These are phyloP conservation scores for Diglossa brunneiventris DNA, from an alignment of 2,113 vertebrate species.

Conservation along the genomic window DNA sequence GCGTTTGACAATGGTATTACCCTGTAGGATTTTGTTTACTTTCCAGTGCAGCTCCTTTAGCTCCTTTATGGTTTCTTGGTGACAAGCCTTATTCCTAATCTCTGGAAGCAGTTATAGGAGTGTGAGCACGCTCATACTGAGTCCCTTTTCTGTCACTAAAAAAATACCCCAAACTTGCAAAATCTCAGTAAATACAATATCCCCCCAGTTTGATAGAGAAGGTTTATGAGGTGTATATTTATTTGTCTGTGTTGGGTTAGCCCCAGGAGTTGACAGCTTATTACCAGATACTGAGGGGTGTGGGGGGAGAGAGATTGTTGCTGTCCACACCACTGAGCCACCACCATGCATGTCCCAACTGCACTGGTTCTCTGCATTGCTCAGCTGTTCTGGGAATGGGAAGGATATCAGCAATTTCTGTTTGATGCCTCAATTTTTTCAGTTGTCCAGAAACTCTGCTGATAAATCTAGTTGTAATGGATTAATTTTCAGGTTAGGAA, in stretches of 20 bases:
- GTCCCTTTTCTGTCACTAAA: not conserved
- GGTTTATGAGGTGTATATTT: accelerated
- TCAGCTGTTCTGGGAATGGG: not conserved
- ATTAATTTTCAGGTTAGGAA: not conserved
- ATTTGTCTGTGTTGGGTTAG: not conserved
- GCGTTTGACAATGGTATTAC: not conserved
- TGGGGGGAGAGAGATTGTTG: not conserved
- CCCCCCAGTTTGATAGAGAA: not conserved
- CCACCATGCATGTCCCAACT: accelerated
- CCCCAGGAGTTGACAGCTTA: not conserved
- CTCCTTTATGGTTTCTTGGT: not conserved
- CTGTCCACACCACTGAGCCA: not conserved
- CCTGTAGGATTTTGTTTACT: slow-evolving; percentile 33
- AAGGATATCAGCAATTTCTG: not conserved
- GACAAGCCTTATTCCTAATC: not conserved
- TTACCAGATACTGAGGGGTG: too few relatives aligned
- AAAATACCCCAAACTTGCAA: not conserved
- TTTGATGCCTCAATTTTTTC: not conserved
- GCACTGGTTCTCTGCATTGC: not conserved
- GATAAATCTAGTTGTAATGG: not conserved
- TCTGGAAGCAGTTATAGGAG: not conserved
- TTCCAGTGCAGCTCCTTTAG: not conserved
- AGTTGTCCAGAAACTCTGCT: not conserved
- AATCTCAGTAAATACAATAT: not conserved
- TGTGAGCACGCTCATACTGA: not conserved